Evolutionary conservation across 2,113 vertebrate species (phyloP).

Genomic region (Nanorana parkeri): DNA sequence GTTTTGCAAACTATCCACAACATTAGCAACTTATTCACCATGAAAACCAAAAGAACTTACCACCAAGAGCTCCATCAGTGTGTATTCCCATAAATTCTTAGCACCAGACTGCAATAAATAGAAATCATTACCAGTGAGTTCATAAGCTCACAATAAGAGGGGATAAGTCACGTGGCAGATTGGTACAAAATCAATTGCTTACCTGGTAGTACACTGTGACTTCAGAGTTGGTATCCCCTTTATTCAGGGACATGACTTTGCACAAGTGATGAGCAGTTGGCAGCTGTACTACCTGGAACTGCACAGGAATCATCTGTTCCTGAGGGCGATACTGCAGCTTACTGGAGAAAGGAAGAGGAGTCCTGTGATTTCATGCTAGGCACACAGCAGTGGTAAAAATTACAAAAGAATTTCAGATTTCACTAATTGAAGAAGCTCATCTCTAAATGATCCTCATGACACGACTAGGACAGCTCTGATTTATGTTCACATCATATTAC

Average conservation of each 20-base stretch:
- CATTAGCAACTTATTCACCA: background rate
- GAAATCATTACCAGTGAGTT: background rate
- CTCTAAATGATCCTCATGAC: too few relatives aligned
- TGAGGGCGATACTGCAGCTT: slow-evolving; percentile 83
- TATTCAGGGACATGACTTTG: slow-evolving; percentile 93
- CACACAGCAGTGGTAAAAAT: too few relatives aligned
- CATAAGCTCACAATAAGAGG: background rate
- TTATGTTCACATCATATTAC: too few relatives aligned
- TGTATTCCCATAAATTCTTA: slow-evolving; percentile 87
- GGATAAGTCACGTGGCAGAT: background rate
- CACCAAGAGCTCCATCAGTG: slow-evolving; percentile 96
- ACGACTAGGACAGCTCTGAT: too few relatives aligned
- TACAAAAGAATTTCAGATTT: too few relatives aligned
- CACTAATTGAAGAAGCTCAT: too few relatives aligned
- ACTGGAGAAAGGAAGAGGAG: slow-evolving; percentile 67
- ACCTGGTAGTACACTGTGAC: slow-evolving; percentile 97
- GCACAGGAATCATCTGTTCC: slow-evolving; percentile 82
- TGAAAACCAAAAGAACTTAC: slow-evolving; percentile 71
- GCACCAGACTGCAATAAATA: slow-evolving; percentile 83
- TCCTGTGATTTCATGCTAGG: too few relatives aligned
- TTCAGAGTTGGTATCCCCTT: slow-evolving; percentile 91
- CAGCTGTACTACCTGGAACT: slow-evolving; percentile 90
- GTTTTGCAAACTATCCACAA: too few relatives aligned
- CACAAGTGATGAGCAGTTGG: slow-evolving; percentile 83
- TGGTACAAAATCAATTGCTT: background rate